Evolutionary conservation across 2,888 invertebrate genomes (phyloP).

Genomic region (Microchrysa polita): DNA sequence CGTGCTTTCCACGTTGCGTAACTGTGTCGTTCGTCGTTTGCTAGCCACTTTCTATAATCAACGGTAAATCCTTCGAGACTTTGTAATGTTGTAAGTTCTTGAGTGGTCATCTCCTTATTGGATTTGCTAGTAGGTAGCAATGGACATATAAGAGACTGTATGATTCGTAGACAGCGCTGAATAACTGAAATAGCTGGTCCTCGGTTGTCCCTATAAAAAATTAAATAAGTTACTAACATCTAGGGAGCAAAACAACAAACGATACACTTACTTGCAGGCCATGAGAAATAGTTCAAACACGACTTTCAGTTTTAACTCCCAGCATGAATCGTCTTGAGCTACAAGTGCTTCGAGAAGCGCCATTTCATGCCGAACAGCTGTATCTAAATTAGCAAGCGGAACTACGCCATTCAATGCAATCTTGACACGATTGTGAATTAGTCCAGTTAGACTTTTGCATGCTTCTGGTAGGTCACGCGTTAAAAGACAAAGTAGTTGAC

Average conservation of each 20-base stretch:
- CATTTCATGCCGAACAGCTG: conserved; percentile 89
- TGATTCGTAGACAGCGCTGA: conserved; percentile 90
- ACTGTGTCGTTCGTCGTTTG: conserved; percentile 74
- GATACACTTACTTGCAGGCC: conserved; percentile 70
- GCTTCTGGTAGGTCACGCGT: conserved; percentile 88
- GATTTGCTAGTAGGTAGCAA: conserved; percentile 68
- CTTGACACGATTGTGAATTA: conserved; percentile 87
- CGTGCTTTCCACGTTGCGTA: conserved; percentile 78
- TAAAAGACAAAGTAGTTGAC: conserved; percentile 86
- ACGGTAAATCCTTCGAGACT: conserved; percentile 73
- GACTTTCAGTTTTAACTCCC: conserved; percentile 91
- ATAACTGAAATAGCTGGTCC: conserved; percentile 90
- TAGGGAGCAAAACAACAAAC: background rate
- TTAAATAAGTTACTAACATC: too few species aligned
- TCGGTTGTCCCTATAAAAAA: conserved; percentile 68
- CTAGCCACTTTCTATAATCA: conserved; percentile 78
- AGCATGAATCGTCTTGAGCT: conserved; percentile 92
- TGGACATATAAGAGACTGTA: conserved; percentile 83
- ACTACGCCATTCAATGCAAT: conserved; percentile 80
- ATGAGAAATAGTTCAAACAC: conserved; percentile 88
- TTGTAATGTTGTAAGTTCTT: conserved; percentile 67
- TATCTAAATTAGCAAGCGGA: conserved; percentile 76
- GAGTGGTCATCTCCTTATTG: conserved; percentile 68
- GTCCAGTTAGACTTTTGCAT: conserved; percentile 68
- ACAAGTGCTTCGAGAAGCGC: conserved; percentile 86